A percentile compares a stretch with the other conserved stretches of the same genome.
These are phyloP conservation scores for Enteromius trimaculatus DNA, from an alignment of 2,797 vertebrate species.

Conservation along the genomic window DNA sequence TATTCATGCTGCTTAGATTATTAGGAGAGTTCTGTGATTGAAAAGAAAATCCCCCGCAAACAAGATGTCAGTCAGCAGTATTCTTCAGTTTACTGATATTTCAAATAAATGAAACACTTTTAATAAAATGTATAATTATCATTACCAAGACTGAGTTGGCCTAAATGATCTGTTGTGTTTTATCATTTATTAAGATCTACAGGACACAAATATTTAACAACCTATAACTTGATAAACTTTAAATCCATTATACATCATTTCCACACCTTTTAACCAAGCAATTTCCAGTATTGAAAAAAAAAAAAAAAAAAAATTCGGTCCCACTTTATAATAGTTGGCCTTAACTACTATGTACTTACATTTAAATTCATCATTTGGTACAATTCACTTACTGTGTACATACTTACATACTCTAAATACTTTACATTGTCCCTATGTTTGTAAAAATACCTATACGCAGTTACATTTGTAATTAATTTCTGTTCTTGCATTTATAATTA, in stretches of 20 bases:
- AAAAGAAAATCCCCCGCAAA: background rate
- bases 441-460: no score
- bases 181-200: background rate
- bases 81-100: background rate
- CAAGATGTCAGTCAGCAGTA: background rate
- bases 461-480: no score
- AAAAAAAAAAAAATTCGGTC: no score
- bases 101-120: background rate
- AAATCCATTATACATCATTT: background rate
- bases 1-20: conserved; percentile 99
- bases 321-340: no score
- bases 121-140: background rate
- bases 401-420: no score
- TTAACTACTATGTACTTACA: no score
- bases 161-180: background rate
- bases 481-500: no score
- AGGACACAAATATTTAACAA: background rate
- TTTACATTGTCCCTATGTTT: no score
- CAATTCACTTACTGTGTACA: no score
- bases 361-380: no score
- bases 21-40: conserved; percentile 94
- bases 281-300: background rate
- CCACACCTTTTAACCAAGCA: background rate
- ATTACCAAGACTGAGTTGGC: background rate
- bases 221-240: background rate